Percentiles rank a stretch among this genome's conserved stretches.
Conservation (phyloP, 2,888 invertebrate genomes). For the Scaptomyza flava region DNA sequence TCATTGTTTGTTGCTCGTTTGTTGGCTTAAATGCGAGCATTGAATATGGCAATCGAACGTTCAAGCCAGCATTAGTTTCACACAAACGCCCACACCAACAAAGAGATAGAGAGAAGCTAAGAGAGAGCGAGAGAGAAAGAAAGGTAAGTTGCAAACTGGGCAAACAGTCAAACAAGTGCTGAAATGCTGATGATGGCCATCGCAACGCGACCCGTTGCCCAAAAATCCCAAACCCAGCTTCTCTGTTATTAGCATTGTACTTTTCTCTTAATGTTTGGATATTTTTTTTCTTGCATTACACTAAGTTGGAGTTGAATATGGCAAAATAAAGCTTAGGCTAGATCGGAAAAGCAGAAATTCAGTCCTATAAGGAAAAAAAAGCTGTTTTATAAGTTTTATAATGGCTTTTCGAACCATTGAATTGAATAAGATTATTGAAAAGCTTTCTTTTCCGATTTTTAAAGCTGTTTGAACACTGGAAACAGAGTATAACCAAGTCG, state of each 20-base stretch:
- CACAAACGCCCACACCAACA: constrained; percentile 71
- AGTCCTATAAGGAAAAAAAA: too few relatives aligned
- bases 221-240: constrained; percentile 34
- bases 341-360: too few relatives aligned
- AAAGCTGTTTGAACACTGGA: constrained; percentile 26
- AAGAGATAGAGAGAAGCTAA: too few relatives aligned
- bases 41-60: constrained; percentile 33
- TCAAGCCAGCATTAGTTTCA: constrained; percentile 67
- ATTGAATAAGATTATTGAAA: not conserved
- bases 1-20: constrained; percentile 50
- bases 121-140: too few relatives aligned
- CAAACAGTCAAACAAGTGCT: constrained; percentile 30
- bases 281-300: constrained; percentile 36
- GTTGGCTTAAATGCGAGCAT: constrained; percentile 53
- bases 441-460: not conserved
- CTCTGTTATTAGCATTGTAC: constrained; percentile 66
- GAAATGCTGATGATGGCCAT: constrained; percentile 64
- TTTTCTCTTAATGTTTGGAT: constrained; percentile 40
- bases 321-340: too few relatives aligned
- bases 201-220: constrained; percentile 51
- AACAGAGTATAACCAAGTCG: not conserved
- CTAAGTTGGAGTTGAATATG: too few relatives aligned
- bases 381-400: too few relatives aligned
- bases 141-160: not conserved
- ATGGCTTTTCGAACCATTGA: not conserved